These are phyloP conservation scores for Dromius quadrimaculatus DNA, from an alignment of 2,888 invertebrate genomes.

Conservation along the genomic window DNA sequence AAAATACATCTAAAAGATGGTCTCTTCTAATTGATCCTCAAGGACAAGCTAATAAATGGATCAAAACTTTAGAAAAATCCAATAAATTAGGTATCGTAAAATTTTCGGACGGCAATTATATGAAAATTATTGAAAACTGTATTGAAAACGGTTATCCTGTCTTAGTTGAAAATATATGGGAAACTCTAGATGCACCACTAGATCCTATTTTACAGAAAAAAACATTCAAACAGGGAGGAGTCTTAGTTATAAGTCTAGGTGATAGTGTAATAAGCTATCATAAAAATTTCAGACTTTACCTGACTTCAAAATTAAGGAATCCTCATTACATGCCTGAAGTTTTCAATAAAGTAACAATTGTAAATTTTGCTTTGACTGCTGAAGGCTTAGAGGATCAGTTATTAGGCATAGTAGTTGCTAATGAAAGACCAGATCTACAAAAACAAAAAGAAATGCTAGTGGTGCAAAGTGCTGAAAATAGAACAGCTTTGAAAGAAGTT, in stretches of 20 bases:
- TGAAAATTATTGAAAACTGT: conserved; percentile 80
- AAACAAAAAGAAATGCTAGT: conserved; percentile 84
- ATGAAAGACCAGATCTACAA: conserved; percentile 87
- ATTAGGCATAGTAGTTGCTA: conserved; percentile 85
- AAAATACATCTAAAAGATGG: conserved; percentile 82
- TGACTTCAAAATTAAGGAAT: conserved; percentile 86
- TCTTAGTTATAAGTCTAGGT: conserved; percentile 81
- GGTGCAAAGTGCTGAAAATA: conserved; percentile 83
- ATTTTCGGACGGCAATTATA: conserved; percentile 80
- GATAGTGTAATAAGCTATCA: conserved; percentile 84
- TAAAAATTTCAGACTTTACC: conserved; percentile 80
- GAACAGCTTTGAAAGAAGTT: conserved; percentile 83
- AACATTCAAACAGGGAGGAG: conserved; percentile 80
- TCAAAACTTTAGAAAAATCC: conserved; percentile 83
- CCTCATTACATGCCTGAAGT: conserved; percentile 89
- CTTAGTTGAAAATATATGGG: conserved; percentile 81
- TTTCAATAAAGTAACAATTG: conserved; percentile 84
- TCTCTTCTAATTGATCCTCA: conserved; percentile 88
- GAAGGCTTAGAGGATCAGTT: conserved; percentile 88
- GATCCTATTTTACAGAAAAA: conserved; percentile 82
- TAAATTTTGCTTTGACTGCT: conserved; percentile 86
- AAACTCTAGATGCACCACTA: conserved; percentile 82
- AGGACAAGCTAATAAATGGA: conserved; percentile 88
- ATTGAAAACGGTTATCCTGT: conserved; percentile 83
- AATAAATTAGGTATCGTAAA: conserved; percentile 79